Evolutionary conservation across 2,888 invertebrate species (phyloP).

Genomic region (Perizoma affinitatum): DNA sequence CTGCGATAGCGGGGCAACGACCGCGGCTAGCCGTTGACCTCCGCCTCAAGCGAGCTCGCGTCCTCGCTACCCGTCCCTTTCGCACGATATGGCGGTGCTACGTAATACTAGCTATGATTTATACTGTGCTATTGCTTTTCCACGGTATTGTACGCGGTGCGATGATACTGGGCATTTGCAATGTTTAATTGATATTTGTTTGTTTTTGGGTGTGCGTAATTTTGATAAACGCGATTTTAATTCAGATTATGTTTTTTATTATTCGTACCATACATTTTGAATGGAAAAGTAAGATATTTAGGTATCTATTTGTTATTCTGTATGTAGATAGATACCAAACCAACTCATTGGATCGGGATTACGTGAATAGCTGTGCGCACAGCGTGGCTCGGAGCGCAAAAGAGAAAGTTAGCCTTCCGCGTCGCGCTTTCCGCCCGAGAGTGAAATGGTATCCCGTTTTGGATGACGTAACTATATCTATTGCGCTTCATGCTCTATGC

Average conservation of each 20-base stretch:
- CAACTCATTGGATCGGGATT: constrained; percentile 13
- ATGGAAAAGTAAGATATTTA: too few species aligned
- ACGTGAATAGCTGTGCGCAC: constrained; percentile 40
- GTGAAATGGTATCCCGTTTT: constrained; percentile 82
- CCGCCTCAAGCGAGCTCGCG: constrained; percentile 77
- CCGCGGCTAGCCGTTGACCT: constrained; percentile 85
- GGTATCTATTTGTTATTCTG: too few species aligned
- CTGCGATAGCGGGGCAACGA: constrained; percentile 85
- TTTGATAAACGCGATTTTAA: constrained; percentile 36
- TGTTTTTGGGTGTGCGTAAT: constrained; percentile 45
- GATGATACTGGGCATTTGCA: constrained; percentile 55
- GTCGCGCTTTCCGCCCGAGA: constrained; percentile 81
- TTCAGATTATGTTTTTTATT: constrained; percentile 3
- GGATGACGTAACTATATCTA: constrained; percentile 72
- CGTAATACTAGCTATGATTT: constrained; percentile 19
- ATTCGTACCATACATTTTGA: too few species aligned
- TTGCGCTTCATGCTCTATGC: constrained; percentile 56
- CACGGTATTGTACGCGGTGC: constrained; percentile 51
- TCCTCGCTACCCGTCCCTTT: constrained; percentile 73
- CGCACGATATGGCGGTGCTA: constrained; percentile 53
- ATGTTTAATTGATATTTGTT: constrained; percentile 59
- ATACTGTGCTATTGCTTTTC: constrained; percentile 13
- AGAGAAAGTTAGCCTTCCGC: constrained; percentile 83
- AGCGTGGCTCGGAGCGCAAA: constrained; percentile 64
- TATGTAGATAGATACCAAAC: too few species aligned